These are phyloP conservation scores for Muricea muricata DNA, from an alignment of 92 coral and sea anemone genomes.

Conservation along the genomic window DNA sequence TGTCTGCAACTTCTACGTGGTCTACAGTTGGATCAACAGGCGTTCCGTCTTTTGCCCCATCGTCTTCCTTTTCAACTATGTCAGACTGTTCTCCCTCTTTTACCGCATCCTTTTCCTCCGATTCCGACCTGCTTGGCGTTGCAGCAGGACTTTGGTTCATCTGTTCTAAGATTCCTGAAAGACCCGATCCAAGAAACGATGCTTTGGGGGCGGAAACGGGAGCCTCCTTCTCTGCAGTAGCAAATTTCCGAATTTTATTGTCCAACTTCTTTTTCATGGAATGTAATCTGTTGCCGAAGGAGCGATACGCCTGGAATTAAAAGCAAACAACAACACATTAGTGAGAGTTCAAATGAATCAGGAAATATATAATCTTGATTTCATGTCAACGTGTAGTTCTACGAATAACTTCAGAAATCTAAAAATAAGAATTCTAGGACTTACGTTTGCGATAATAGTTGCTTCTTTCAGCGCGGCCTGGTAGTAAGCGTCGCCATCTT, in stretches of 20 bases:
- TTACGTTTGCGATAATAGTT: slow-evolving; percentile 92
- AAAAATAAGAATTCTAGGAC: slow-evolving; percentile 19
- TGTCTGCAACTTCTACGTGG: slow-evolving; percentile 96
- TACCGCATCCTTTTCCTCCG: slow-evolving; percentile 50
- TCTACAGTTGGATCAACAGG: slow-evolving; percentile 88
- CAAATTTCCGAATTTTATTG: slow-evolving; percentile 82
- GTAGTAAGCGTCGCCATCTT: slow-evolving; percentile 92
- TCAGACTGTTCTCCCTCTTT: neutral
- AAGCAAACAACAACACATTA: slow-evolving; percentile 5
- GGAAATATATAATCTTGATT: no score
- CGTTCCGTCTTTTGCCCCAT: slow-evolving; percentile 66
- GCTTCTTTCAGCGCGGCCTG: slow-evolving; percentile 93
- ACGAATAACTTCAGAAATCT: neutral
- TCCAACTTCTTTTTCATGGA: slow-evolving; percentile 94
- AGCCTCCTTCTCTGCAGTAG: slow-evolving; percentile 92
- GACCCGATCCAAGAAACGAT: slow-evolving; percentile 91
- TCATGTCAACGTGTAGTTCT: neutral
- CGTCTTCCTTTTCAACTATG: neutral
- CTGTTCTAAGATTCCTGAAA: slow-evolving; percentile 77
- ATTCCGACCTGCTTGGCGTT: slow-evolving; percentile 72
- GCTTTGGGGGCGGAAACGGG: slow-evolving; percentile 95
- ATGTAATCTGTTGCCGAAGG: slow-evolving; percentile 95
- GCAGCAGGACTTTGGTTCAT: slow-evolving; percentile 44
- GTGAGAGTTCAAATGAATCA: neutral
- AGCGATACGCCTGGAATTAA: slow-evolving; percentile 86